Evolutionary conservation across 2,797 vertebrate species (phyloP), one percentile per base, ranked within the genome.

Genomic region (Enteromius fasciolatus): DNA sequence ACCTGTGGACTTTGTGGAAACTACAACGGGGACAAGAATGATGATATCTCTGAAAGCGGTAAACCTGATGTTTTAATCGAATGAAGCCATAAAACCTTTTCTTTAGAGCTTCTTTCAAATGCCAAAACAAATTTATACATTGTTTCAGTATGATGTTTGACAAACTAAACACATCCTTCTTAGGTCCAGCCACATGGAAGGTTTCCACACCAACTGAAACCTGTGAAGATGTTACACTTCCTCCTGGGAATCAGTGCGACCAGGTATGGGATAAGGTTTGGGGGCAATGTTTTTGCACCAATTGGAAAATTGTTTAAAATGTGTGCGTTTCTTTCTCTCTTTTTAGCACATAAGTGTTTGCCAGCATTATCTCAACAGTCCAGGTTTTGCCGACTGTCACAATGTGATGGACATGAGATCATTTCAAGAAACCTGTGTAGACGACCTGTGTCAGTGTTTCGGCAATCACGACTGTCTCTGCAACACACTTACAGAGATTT

Each of bases 1-100:
- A 94, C 94, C 3, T 97, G 96, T 90, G 97, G 97, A 46, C 90
- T 97, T 0, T 97, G 96, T 86, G 96, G 96, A 23, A 93, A 96
- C 90, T 96, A 94, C 82, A 95, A 96, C 28, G 93, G 92, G 63
- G 75, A 86, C 4, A 83, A 81, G 46, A 1, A 84, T 59, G 83
- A 94, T 61, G 93, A 95, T 76, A 90, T 93, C 52, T 73, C 70
- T 48, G 15, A 69, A 15, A 23, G 44, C 48, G 93, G 95, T 96
- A 89, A 91, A 82, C 48, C 14, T 72, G 10, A 80, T 46, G 48
- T n/a, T 78, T 12, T 2, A n/a, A 44, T 75, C 12, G 59, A 25
- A 31, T 59, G 17, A 54, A 15, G 2, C 11, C n/a, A 9, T 23
- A 11, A 23, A 6, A 50, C 9, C 0, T 52, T 44, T 61, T 2